Base-by-base conservation (phyloP, 2,888 invertebrate genomes). In the Dendrolimus houi region DNA sequence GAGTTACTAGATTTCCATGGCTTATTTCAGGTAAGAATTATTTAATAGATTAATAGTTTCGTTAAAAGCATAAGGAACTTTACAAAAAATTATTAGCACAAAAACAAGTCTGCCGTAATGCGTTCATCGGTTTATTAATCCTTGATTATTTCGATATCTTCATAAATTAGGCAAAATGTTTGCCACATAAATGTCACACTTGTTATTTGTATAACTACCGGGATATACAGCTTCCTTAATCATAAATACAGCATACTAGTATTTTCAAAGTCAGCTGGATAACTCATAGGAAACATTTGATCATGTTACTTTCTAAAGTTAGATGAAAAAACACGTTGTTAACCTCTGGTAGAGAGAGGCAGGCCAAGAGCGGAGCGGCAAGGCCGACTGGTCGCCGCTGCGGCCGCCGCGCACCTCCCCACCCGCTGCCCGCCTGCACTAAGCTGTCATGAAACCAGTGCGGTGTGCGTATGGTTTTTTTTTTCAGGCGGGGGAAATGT, bases 301-400 rank as follows among this genome's bases (percentile, higher is more conserved):
- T 83, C 78, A 80, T 66, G 76, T 81, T 87, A 87, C 89, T 89
- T 89, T 90, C 89, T 89, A 89, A 88, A 88, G 81, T 83, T 85
- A 83, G 84, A 85, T 84, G 75, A 83, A 83, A 83, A 86, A 87
- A 85, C 78, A 81, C 79, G 86, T 84, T 81, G 85, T 87, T 87
- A 84, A 88, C 88, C 87, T 89, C 87, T 87, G 81, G 78, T 77
- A 79, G 87, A 84, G 87, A 88, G 83, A 79, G 83, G 81, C 75
- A 75, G 81, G 77, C 81, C 74, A 79, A 47, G 9, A 47, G 47
- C 77, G 69, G 79, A 72, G 81, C 78, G 79, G 85, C 85, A 89
- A 83, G 83, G 88, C 87, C 85, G 84, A 80, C 84, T 76, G 77
- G 81, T 82, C 72, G 70, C 70, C 67, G 69, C 72, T 65, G 66